These are phyloP conservation scores for Zosterops japonicus DNA, from an alignment of 2,113 vertebrate genomes.

Conservation along the genomic window DNA sequence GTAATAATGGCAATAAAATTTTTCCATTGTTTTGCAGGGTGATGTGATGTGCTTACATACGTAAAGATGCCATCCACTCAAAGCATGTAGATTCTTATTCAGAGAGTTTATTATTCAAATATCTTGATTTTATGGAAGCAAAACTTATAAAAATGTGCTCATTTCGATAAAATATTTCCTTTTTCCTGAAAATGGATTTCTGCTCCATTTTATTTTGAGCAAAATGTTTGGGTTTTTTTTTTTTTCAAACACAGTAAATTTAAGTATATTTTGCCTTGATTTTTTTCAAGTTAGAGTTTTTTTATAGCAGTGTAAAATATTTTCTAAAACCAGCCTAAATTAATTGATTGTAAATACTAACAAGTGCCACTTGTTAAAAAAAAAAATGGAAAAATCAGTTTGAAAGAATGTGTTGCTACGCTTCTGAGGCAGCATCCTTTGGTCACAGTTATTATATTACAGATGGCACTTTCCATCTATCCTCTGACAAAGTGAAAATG, in stretches of 20 bases:
- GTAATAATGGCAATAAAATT: background rate
- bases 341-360: background rate
- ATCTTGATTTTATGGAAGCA: rapidly evolving
- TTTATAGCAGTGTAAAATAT: background rate
- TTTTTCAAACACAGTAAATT: background rate
- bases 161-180: background rate
- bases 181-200: background rate
- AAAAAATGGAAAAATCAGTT: background rate
- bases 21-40: rapidly evolving
- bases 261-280: rapidly evolving
- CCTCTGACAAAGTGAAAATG: conserved; percentile 14
- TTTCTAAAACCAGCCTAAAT: background rate
- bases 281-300: background rate
- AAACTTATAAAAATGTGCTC: background rate
- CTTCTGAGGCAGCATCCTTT: background rate
- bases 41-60: background rate
- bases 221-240: rapidly evolving
- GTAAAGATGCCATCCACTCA: background rate
- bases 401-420: background rate
- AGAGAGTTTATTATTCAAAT: background rate
- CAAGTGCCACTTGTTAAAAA: background rate
- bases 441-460: conserved; percentile 13
- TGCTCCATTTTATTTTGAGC: background rate
- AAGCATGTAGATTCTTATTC: background rate
- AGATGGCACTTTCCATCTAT: conserved; percentile 30